Evolutionary conservation across 2,113 vertebrate genomes (phyloP).

Genomic region (Spilogale gracilis): DNA sequence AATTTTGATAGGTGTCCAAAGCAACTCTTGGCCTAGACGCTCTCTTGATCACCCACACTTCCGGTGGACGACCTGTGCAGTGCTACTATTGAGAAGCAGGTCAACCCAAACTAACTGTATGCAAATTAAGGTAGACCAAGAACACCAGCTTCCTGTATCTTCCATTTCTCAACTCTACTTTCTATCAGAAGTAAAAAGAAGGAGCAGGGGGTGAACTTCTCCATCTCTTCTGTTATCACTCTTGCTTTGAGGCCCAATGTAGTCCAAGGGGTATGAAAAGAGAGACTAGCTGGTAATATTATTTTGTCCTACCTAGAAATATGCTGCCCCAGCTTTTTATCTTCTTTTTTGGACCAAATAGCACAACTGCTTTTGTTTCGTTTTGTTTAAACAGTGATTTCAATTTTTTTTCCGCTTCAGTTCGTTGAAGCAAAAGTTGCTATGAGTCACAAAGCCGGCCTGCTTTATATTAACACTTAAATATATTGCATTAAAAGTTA

Average conservation of each 20-base stretch:
- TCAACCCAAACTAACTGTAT: background rate
- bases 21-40: background rate
- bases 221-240: background rate
- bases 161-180: background rate
- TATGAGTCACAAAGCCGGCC: background rate
- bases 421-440: constrained; percentile 29
- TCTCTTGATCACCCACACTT: background rate
- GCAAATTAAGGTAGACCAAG: background rate
- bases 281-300: background rate
- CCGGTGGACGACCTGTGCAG: background rate
- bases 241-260: background rate
- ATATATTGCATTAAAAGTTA: background rate
- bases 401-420: background rate
- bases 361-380: background rate
- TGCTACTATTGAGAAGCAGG: background rate
- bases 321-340: background rate
- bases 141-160: background rate
- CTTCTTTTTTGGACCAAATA: background rate
- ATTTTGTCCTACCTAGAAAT: background rate
- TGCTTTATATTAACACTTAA: background rate
- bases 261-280: background rate
- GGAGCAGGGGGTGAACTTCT: background rate
- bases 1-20: constrained; percentile 17
- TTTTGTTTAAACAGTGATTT: background rate
- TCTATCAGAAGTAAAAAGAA: background rate